Base-by-base conservation (phyloP, 2,797 vertebrate genomes). In the Columba guinea region DNA sequence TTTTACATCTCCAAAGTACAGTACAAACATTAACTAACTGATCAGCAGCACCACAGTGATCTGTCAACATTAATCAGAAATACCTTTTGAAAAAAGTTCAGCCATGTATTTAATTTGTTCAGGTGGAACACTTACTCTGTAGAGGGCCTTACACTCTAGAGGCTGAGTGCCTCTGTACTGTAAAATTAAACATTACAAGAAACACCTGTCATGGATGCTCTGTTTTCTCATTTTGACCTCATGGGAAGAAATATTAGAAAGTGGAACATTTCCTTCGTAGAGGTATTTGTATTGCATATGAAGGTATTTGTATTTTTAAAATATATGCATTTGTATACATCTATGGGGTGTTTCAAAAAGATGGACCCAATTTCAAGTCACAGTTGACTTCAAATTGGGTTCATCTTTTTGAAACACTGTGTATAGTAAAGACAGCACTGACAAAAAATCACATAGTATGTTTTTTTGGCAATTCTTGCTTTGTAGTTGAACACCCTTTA, bases 1-100 rank as follows among this genome's bases (percentile, higher is more conserved):
- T 85, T 95, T 86, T 94, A 94, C 37, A 85, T 88, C 83, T 92
- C 30, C 87, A 56, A 92, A 95, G 53, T 44, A 87, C 84, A 83
- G 89, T 94, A 89, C 83, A 95, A 96, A 95, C 71, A 95, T 89
- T 94, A 95, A 89, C 95, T 96, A 96, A 94, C 85, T 93, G 90
- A 96, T 97, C 70, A 84, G 87, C 86, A 95, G 56, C 10, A 0
- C 39, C 68, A 77, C 39, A 28, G n/a, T 48, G 56, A 91, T 93
- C 91, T 86, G 89, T 77, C 84, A 95, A 82, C 84, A 92, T 96
- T 93, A 90, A 75, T 73, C 81, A 87, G 74, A 96, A 94, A 89
- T n/a, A 77, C 23, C 19, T 91, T 93, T 67, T 53, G 63, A 95
- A 93, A 51, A 73, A 37, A 91, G 75, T 58, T 49, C 67, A 63